These are phyloP conservation scores for Erebia palarica DNA, from an alignment of 2,888 invertebrate species.

Conservation along the genomic window DNA sequence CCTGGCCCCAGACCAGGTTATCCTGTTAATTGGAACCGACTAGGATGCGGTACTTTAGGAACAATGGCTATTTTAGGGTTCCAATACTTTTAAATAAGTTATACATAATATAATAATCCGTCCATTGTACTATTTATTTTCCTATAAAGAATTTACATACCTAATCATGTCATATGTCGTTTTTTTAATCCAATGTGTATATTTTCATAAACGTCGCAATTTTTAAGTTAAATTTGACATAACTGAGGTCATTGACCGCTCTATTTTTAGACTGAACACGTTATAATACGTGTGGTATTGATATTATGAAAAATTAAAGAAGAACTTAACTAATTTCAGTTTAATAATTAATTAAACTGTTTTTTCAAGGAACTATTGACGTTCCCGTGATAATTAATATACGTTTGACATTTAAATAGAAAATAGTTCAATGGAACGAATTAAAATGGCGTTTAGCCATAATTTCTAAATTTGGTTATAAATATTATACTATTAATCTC, in stretches of 20 bases:
- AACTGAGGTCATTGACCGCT: background rate
- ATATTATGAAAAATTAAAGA: background rate
- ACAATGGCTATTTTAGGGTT: conserved; percentile 25
- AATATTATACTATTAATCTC: conserved; percentile 8
- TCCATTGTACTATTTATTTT: background rate
- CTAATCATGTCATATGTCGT: too few relatives aligned
- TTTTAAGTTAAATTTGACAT: too few relatives aligned
- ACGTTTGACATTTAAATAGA: background rate
- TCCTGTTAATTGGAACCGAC: conserved; percentile 12
- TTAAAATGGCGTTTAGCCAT: background rate
- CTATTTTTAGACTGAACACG: background rate
- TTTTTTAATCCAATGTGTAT: too few relatives aligned
- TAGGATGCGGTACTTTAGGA: conserved; percentile 23
- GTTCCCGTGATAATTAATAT: background rate
- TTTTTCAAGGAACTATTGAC: background rate
- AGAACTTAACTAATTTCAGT: background rate
- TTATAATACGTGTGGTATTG: background rate
- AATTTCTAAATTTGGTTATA: background rate
- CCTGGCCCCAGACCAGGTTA: conserved; percentile 14
- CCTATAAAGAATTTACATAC: background rate
- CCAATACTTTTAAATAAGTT: background rate
- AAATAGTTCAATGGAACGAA: background rate
- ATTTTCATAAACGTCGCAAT: too few relatives aligned
- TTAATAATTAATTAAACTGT: too few relatives aligned
- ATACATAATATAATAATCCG: background rate